phyloP scores from a whole-genome alignment of 1,140 invertebrate genomes.

The Calycopis cecrops region DNA sequence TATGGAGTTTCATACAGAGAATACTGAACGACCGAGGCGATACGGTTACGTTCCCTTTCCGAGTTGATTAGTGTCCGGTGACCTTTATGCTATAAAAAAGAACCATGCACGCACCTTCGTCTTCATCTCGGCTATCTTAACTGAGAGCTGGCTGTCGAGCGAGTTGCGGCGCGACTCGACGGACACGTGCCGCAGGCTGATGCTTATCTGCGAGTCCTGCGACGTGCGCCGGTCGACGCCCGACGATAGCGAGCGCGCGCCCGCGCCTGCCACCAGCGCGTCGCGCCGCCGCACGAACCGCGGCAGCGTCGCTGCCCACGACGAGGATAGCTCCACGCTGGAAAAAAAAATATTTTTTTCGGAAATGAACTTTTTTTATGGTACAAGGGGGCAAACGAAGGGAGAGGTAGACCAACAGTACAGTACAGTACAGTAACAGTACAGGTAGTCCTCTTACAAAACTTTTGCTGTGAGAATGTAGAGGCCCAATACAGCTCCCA shows the following conservation, averaged over 20 bases:
- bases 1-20: too few species aligned
- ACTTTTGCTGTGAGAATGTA: too few species aligned
- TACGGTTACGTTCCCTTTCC: too few species aligned
- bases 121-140: slow-evolving; percentile 87
- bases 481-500: too few species aligned
- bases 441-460: too few species aligned
- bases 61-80: too few species aligned
- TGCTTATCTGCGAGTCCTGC: slow-evolving; percentile 87
- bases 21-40: too few species aligned
- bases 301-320: slow-evolving; percentile 91
- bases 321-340: slow-evolving; percentile 77
- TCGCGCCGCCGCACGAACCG: slow-evolving; percentile 89
- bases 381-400: too few species aligned
- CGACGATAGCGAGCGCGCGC: slow-evolving; percentile 74
- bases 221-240: slow-evolving; percentile 66
- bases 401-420: too few species aligned
- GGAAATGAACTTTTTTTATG: too few species aligned
- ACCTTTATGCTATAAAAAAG: too few species aligned
- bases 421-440: too few species aligned
- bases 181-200: slow-evolving; percentile 84
- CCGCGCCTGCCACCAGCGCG: slow-evolving; percentile 78
- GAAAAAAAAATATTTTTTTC: background rate
- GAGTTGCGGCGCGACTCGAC: slow-evolving; percentile 89
- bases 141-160: slow-evolving; percentile 88
- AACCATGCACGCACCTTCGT: slow-evolving; percentile 79